Percentiles rank a stretch among this genome's conserved stretches.
phyloP scores from a whole-genome alignment of 2,113 vertebrate species.

The Dromaius novaehollandiae region DNA sequence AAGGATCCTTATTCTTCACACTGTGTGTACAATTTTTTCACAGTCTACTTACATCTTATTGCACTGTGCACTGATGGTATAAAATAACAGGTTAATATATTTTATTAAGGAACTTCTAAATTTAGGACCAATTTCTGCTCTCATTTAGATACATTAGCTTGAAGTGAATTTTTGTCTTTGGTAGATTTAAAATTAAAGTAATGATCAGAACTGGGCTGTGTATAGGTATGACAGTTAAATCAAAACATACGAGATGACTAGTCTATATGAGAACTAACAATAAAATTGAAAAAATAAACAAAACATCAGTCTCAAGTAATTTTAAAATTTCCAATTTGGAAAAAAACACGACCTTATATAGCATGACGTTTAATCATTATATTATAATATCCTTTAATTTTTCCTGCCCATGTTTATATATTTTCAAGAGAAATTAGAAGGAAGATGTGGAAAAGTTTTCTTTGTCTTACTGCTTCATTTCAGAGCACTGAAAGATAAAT shows the following conservation, averaged over 20 bases:
- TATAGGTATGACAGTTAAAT: not conserved
- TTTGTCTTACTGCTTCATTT: slow-evolving; percentile 8
- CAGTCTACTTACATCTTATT: not conserved
- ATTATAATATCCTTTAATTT: not conserved
- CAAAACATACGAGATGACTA: not conserved
- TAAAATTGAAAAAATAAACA: not conserved
- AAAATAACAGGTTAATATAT: not conserved
- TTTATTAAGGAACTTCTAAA: not conserved
- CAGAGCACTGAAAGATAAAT: slow-evolving; percentile 5
- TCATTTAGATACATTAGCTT: not conserved
- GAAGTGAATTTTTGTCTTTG: not conserved
- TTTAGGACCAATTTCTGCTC: not conserved
- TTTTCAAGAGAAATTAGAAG: not conserved
- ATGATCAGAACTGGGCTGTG: not conserved
- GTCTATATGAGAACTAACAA: not conserved
- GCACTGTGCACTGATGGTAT: not conserved
- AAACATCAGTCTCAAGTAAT: not conserved
- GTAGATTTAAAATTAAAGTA: not conserved
- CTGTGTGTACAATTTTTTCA: not conserved
- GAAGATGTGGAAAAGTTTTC: not conserved
- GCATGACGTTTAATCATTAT: not conserved
- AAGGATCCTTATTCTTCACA: not conserved
- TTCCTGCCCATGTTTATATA: not conserved
- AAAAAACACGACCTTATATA: not conserved
- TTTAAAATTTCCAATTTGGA: not conserved